Conservation (phyloP, 1,140 invertebrate genomes). For the Lasaia peninsularis region DNA sequence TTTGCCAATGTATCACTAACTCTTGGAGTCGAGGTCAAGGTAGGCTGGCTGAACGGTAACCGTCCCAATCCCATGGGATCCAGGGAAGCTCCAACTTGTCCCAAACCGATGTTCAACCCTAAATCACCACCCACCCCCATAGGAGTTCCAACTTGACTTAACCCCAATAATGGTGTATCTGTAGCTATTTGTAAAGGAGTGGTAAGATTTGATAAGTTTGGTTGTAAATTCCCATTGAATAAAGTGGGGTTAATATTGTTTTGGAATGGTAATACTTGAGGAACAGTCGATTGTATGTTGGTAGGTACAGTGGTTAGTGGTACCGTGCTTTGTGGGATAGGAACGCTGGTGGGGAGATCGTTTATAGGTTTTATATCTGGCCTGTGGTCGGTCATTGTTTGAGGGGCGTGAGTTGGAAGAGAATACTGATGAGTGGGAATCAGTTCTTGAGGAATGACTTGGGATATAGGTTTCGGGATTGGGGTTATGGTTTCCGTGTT, state of each 20-base stretch:
- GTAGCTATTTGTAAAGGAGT: constrained; percentile 65
- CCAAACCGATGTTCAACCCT: constrained; percentile 34
- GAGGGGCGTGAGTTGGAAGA: constrained; percentile 34
- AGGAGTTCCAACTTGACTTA: constrained; percentile 58
- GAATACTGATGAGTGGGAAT: constrained; percentile 61
- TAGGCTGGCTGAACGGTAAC: constrained; percentile 34
- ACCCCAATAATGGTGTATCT: constrained; percentile 48
- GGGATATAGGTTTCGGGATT: constrained; percentile 23
- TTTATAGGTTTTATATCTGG: constrained; percentile 21
- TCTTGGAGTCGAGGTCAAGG: constrained; percentile 39
- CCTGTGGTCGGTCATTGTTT: constrained; percentile 40
- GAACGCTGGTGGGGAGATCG: constrained; percentile 15
- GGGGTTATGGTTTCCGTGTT: constrained; percentile 23
- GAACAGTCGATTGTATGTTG: constrained; percentile 31
- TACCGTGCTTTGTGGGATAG: constrained; percentile 20
- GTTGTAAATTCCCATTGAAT: constrained; percentile 41
- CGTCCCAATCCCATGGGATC: constrained; percentile 33
- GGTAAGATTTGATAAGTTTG: constrained; percentile 45
- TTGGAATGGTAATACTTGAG: constrained; percentile 35
- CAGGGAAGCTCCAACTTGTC: constrained; percentile 26
- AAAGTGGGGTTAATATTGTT: constrained; percentile 33
- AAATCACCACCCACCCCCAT: constrained; percentile 42
- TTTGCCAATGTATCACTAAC: constrained; percentile 49
- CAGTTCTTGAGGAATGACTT: constrained; percentile 38
- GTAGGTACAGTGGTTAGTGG: constrained; percentile 31